phyloP scores from a whole-genome alignment of 2,888 invertebrate species.

The Hypsopygia costalis region DNA sequence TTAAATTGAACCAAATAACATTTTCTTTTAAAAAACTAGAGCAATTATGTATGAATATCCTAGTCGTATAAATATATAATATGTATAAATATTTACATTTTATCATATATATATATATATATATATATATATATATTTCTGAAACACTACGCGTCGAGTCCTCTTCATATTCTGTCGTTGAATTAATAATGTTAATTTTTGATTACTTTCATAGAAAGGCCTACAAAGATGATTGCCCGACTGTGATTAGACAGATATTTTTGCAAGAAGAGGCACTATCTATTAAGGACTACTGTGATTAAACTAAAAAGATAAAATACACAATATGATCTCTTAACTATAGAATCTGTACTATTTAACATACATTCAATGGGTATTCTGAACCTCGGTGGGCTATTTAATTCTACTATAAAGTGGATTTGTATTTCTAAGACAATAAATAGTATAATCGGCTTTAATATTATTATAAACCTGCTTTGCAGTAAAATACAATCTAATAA shows the following conservation, averaged over 20 bases:
- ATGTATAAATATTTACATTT: constrained; percentile 46
- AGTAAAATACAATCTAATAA: background rate
- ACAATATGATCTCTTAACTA: constrained; percentile 5
- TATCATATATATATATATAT: constrained; percentile 13
- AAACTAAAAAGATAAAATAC: background rate
- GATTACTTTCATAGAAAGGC: constrained; percentile 12
- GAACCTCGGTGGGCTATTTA: background rate
- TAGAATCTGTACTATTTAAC: background rate
- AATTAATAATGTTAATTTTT: constrained; percentile 11
- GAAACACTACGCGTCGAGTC: constrained; percentile 24
- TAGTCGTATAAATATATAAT: constrained; percentile 38
- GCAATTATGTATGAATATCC: constrained; percentile 31
- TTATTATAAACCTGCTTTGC: background rate
- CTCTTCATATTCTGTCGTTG: constrained; percentile 23
- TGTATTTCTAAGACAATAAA: constrained; percentile 1
- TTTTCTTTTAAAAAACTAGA: constrained; percentile 33
- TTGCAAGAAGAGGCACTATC: constrained; percentile 33
- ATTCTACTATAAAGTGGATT: constrained; percentile 4
- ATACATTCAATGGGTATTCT: constrained; percentile 1
- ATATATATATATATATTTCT: constrained; percentile 5
- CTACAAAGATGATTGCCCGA: constrained; percentile 16
- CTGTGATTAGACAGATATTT: constrained; percentile 16
- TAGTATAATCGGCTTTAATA: background rate
- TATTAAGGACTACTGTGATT: constrained; percentile 22
- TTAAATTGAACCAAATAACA: constrained; percentile 37